Evolutionary conservation across 2,888 invertebrate species (phyloP).

Genomic region (Ephialtes manifestator): DNA sequence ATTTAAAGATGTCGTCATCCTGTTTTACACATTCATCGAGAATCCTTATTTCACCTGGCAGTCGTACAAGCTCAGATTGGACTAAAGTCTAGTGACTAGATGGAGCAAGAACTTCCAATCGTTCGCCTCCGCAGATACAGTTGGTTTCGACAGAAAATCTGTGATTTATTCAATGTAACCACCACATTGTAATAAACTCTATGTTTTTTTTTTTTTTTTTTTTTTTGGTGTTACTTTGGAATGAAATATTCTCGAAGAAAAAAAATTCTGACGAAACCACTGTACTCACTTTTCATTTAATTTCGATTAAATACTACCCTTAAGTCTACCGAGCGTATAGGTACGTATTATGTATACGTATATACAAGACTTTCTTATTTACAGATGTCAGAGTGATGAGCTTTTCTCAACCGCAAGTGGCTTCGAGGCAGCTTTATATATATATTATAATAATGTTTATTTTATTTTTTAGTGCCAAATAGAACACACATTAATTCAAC

Average conservation of each 20-base stretch:
- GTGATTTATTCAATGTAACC: conserved; percentile 6
- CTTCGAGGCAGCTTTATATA: conserved; percentile 31
- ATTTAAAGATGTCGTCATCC: neutral
- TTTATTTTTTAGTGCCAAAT: conserved; percentile 36
- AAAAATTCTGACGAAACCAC: conserved; percentile 40
- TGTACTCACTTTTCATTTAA: conserved; percentile 62
- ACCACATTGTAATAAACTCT: neutral
- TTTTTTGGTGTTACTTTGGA: conserved; percentile 25
- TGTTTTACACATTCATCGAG: neutral
- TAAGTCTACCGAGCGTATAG: conserved; percentile 74
- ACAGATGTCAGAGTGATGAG: conserved; percentile 71
- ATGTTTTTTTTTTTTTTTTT: conserved; percentile 33
- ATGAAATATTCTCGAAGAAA: neutral
- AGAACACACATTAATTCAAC: conserved; percentile 52
- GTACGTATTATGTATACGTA: conserved; percentile 77
- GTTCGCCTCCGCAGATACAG: conserved; percentile 55
- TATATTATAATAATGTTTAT: conserved; percentile 22
- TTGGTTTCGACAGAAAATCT: conserved; percentile 50
- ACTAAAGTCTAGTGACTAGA: conserved; percentile 83
- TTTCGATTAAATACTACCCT: conserved; percentile 76
- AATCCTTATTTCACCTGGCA: conserved; percentile 51
- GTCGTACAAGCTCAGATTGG: conserved; percentile 63
- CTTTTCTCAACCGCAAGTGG: conserved; percentile 35
- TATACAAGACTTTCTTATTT: conserved; percentile 77
- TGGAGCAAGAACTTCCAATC: conserved; percentile 77